phyloP scores from a whole-genome alignment of 2,797 vertebrate species.

The Chelidonichthys spinosus region DNA sequence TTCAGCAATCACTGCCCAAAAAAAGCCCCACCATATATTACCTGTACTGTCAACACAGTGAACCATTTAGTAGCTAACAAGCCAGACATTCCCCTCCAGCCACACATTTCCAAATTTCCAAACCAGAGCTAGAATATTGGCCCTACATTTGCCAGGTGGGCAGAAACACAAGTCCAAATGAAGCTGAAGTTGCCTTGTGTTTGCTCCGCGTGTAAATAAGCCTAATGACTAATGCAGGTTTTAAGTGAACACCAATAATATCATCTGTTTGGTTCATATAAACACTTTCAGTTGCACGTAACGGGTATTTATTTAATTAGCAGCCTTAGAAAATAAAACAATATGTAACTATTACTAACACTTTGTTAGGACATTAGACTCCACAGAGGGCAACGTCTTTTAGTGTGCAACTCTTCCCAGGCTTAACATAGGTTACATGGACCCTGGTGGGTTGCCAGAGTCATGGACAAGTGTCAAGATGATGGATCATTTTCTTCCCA shows the following conservation, averaged over 20 bases:
- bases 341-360: background rate
- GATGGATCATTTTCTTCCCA: constrained; percentile 45
- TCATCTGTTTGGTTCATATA: background rate
- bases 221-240: background rate
- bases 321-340: constrained; percentile 8
- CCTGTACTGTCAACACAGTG: background rate
- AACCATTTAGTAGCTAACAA: background rate
- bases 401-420: constrained; percentile 7
- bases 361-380: constrained; percentile 4
- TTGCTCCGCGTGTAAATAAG: background rate
- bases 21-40: background rate
- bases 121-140: background rate
- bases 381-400: background rate
- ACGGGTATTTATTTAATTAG: background rate
- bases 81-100: background rate
- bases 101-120: too few species aligned
- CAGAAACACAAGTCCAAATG: background rate
- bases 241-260: background rate
- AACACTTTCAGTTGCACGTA: background rate
- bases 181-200: background rate
- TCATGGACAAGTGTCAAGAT: constrained; percentile 54
- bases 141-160: background rate
- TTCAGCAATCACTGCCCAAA: background rate
- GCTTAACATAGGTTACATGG: constrained; percentile 1
- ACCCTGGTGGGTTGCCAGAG: constrained; percentile 9